Evolutionary conservation across 2,888 invertebrate genomes (phyloP).

Genomic region (Oscheius sp.): DNA sequence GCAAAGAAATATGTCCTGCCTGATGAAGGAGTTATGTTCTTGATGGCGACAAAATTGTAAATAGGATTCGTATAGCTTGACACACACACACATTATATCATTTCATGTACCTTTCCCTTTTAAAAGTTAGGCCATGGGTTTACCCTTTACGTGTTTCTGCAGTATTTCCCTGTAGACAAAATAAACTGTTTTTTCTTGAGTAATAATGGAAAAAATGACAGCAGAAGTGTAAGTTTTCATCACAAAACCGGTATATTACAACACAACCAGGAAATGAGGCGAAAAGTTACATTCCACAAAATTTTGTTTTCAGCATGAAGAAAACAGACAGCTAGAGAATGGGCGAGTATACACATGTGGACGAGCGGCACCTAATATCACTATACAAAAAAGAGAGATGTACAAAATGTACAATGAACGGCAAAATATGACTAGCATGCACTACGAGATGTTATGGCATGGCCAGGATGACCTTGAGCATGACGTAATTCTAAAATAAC

Average conservation of each 20-base stretch:
- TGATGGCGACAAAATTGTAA: constrained; percentile 60
- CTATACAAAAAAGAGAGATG: neutral
- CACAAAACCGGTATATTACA: constrained; percentile 11
- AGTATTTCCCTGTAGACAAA: constrained; percentile 35
- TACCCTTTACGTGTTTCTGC: constrained; percentile 32
- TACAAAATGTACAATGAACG: neutral
- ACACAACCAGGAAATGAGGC: neutral
- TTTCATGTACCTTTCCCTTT: constrained; percentile 19
- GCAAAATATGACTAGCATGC: neutral
- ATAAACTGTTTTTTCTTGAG: neutral
- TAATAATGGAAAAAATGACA: neutral
- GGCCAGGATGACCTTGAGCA: neutral
- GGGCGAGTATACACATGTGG: constrained; percentile 18
- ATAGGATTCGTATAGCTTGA: neutral
- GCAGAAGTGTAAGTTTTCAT: constrained; percentile 4
- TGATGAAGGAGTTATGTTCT: constrained; percentile 67
- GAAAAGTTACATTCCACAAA: constrained; percentile 5
- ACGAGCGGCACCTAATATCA: neutral
- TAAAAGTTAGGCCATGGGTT: constrained; percentile 28
- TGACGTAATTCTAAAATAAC: constrained; percentile 1
- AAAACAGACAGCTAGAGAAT: neutral
- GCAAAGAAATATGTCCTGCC: constrained; percentile 59
- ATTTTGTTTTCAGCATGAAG: neutral
- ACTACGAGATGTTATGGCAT: constrained; percentile 5
- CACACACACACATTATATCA: constrained; percentile 8